These are phyloP conservation scores for Argopecten irradians DNA, from an alignment of 1,140 invertebrate genomes.

Conservation along the genomic window DNA sequence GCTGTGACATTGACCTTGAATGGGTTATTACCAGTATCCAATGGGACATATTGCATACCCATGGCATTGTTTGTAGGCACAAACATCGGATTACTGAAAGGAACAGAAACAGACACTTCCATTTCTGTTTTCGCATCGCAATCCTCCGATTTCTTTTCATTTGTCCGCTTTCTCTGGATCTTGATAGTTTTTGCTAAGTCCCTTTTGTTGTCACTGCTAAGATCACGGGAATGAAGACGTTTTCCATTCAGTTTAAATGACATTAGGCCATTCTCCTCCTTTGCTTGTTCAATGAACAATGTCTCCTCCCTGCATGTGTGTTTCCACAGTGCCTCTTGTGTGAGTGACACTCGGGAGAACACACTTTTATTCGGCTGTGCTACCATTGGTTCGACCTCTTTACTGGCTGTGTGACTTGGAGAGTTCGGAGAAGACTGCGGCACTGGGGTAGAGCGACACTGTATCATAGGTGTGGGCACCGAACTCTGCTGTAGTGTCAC, in stretches of 20 bases:
- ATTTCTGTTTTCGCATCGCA: slow-evolving; percentile 24
- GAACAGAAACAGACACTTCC: neutral
- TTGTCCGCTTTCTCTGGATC: neutral
- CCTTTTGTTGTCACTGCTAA: neutral
- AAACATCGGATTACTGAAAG: neutral
- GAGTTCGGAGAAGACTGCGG: neutral
- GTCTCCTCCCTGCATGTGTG: slow-evolving; percentile 70
- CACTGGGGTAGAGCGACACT: neutral
- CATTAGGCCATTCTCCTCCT: slow-evolving; percentile 48
- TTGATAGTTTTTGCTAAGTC: slow-evolving; percentile 20
- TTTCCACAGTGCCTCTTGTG: slow-evolving; percentile 64
- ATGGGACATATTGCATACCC: neutral
- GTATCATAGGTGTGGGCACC: neutral
- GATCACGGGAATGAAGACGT: slow-evolving; percentile 52
- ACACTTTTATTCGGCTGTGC: slow-evolving; percentile 14
- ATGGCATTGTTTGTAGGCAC: neutral
- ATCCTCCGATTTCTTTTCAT: neutral
- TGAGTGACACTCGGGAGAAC: slow-evolving; percentile 55
- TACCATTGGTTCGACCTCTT: slow-evolving; percentile 29
- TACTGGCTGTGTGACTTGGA: neutral
- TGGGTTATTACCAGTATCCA: neutral
- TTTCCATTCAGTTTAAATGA: slow-evolving; percentile 41
- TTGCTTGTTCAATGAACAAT: slow-evolving; percentile 65
- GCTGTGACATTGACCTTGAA: neutral
- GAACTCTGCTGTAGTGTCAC: neutral